Evolutionary conservation across 2,113 vertebrate species (phyloP).

Genomic region (Odocoileus virginianus): DNA sequence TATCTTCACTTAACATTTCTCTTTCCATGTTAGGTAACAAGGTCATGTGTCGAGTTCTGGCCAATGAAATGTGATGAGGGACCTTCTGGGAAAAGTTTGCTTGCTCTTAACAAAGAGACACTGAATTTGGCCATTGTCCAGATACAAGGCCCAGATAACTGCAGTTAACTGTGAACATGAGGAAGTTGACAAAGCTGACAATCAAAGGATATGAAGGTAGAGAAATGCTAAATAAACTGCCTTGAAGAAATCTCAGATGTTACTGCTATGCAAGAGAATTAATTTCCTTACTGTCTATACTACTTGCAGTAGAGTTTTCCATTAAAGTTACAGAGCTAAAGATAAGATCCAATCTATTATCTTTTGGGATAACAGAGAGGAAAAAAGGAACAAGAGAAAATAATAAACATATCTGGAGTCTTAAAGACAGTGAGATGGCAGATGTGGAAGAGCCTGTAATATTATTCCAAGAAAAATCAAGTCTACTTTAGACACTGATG

Average conservation of each 20-base stretch:
- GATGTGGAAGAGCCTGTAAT: background rate
- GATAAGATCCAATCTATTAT: background rate
- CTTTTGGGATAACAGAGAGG: background rate
- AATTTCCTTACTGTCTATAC: background rate
- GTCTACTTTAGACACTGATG: background rate
- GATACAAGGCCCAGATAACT: background rate
- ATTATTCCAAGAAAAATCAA: background rate
- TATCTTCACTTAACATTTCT: background rate
- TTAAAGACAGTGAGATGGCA: background rate
- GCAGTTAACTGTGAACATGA: background rate
- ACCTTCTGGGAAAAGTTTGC: background rate
- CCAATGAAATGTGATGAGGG: background rate
- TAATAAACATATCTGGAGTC: background rate
- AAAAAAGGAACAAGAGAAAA: background rate
- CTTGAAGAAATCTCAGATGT: background rate
- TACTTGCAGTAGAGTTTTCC: background rate
- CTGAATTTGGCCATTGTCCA: background rate
- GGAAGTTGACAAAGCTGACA: background rate
- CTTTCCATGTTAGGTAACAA: background rate
- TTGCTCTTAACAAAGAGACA: background rate
- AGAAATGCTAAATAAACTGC: background rate
- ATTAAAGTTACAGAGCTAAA: background rate
- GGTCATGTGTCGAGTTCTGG: background rate
- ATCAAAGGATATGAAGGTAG: background rate
- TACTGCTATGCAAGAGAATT: background rate